Base-by-base conservation (phyloP, 2,888 invertebrate species). In the Nemapogon koenigi region DNA sequence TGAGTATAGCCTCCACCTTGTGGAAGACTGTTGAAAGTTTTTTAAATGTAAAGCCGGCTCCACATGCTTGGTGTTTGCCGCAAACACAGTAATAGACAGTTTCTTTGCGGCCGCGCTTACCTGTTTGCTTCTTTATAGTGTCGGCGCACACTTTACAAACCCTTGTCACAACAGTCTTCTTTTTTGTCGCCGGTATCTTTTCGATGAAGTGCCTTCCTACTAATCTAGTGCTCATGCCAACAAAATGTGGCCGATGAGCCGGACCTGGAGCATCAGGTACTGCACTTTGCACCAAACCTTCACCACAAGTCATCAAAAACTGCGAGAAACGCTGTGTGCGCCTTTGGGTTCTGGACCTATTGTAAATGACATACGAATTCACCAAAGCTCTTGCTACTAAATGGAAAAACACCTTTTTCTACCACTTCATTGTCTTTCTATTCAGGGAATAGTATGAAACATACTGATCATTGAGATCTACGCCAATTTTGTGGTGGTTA, bases 391-490 rank as follows among this genome's bases (percentile, higher is more conserved):
- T 41, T 19, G 45, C 46, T 15, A 45, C 43, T 22, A 46, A 37
- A 37, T 45, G 25, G 40, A 46, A 46, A 39, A 46, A 46, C 46
- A 43, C 43, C 35, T 45, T 46, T 28, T 46, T 45, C 43, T 45
- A 47, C 43, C 45, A 45, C 26, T 45, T 43, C 45, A 45, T 44
- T 8, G 25, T 37, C 22, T 43, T 43, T 16, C 40, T 32, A 11
- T 43, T 26, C 38, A 45, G 38, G 13, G 41, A 27, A 39, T 43
- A 43, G 28, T 42, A 41, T 14, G 42, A 39, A 13, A 42, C 39
- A 28, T 41, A 44, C 36, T 43, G 42, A 29, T 44, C 41, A 25
- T 44, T 41, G 8, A 39, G 38, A 30, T 43, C 38, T 10, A 44
- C 41, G 22, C 42, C 39, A 18, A 42, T 38, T 44, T 41, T 41